Conservation (phyloP, 1,140 invertebrate genomes). For the Tenebrio molitor region DNA sequence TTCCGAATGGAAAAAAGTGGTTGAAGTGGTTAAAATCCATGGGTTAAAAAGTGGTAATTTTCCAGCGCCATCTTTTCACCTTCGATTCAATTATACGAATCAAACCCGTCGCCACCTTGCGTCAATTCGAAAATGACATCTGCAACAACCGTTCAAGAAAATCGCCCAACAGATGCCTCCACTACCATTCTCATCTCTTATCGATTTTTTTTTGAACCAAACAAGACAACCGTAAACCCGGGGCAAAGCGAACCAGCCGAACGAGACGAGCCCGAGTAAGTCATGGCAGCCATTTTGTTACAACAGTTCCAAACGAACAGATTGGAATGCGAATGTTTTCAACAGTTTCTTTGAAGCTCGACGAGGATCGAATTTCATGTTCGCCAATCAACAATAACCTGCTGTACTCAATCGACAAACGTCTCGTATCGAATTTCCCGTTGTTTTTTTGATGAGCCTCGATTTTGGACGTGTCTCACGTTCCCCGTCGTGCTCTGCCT, state of each 20-base stretch:
- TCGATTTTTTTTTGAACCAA: neutral
- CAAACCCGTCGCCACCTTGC: too few relatives aligned
- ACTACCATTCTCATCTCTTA: too few relatives aligned
- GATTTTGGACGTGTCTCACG: neutral
- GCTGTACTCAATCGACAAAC: too few relatives aligned
- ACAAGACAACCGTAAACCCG: neutral
- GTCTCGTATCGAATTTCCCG: too few relatives aligned
- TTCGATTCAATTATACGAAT: too few relatives aligned
- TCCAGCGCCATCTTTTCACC: too few relatives aligned
- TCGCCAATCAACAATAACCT: neutral
- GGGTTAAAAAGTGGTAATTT: too few relatives aligned
- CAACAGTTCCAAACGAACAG: neutral
- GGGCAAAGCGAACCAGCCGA: conserved; percentile 3
- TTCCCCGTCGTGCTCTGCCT: neutral
- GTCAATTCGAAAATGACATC: too few relatives aligned
- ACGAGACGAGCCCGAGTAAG: neutral
- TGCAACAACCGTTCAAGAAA: too few relatives aligned
- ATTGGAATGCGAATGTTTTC: neutral
- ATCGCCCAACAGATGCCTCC: too few relatives aligned
- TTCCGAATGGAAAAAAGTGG: too few relatives aligned
- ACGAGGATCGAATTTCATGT: neutral
- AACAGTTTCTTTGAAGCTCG: neutral
- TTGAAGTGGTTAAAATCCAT: too few relatives aligned
- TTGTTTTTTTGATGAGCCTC: neutral
- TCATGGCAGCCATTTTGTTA: conserved; percentile 8